Percentiles rank a stretch among this genome's conserved stretches.
phyloP scores from a whole-genome alignment of 2,113 vertebrate genomes.

The Galemys pyrenaicus region DNA sequence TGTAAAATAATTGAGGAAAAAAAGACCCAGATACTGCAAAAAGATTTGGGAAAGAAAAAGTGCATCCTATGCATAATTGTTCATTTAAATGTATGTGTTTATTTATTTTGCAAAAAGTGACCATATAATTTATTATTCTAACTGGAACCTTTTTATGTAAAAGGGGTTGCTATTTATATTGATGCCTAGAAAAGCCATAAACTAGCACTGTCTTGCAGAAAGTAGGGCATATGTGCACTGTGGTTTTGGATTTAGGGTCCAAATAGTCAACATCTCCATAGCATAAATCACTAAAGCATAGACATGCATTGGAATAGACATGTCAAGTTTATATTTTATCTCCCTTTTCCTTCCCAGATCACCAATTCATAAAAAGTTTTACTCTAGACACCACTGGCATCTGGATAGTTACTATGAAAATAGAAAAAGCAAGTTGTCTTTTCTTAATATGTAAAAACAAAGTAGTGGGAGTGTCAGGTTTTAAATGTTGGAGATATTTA shows the following conservation, averaged over 20 bases:
- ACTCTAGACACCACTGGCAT: background rate
- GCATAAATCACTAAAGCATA: slow-evolving; percentile 47
- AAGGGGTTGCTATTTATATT: slow-evolving; percentile 30
- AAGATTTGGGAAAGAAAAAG: background rate
- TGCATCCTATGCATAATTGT: background rate
- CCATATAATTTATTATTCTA: slow-evolving; percentile 26
- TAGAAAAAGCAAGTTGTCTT: background rate
- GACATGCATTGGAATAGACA: background rate
- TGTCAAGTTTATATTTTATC: slow-evolving; percentile 26
- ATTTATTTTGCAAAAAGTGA: slow-evolving; percentile 37
- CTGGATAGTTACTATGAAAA: background rate
- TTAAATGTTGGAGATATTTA: background rate
- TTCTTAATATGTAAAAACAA: slow-evolving; percentile 1
- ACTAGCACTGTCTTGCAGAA: slow-evolving; percentile 11
- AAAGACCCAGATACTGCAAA: background rate
- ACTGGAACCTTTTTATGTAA: background rate
- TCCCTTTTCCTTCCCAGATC: background rate
- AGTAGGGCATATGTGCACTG: background rate
- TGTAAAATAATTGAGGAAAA: background rate
- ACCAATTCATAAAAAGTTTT: slow-evolving; percentile 43
- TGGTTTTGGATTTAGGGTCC: slow-evolving; percentile 48
- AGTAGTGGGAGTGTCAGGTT: background rate
- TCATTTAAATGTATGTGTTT: background rate
- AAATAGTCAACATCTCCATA: slow-evolving; percentile 54
- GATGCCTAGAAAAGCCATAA: slow-evolving; percentile 55